Base-by-base conservation (phyloP, 2,113 vertebrate species). In the Thomomys bottae region DNA sequence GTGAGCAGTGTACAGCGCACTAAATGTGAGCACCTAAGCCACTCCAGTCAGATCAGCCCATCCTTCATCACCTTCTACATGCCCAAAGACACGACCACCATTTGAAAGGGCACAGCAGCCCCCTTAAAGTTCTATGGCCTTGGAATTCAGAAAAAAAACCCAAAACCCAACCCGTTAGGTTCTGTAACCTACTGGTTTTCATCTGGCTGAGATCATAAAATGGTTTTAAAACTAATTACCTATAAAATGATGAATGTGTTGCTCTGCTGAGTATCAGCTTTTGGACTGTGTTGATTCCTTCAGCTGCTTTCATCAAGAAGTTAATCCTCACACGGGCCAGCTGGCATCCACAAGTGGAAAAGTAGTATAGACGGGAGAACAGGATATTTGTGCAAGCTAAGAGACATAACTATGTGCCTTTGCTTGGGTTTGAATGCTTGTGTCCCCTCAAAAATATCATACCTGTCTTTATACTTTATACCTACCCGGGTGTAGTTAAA, bases 321-420 rank as follows among this genome's bases (percentile, higher is more conserved):
- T 77, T 26, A 76, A 84, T 77, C 23, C 28, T 88, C 54, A 73
- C 21, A 6, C 63, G 63, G 34, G n/a, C 28, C 81, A 75, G 21
- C 61, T 68, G 90, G 63, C 8, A 64, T 91, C 70, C 80, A 36
- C 4, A 82, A 86, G 40, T 88, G 34, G 38, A 30, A 87, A 84
- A 70, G 68, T 70, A 15, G 30, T 49, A 38, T 4, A 54, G 0
- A 23, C 66, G 73, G 2, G 71, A 86, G 76, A 83, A 63, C 4
- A 76, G 34, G 77, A 14, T 84, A 80, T 78, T 80, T 70, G 49
- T 30, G 2, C 3, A 45, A 92, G 21, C 24, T 49, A 64, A 84
- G 3, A 8, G 21, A 32, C 2, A 17, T 6, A 36, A 32, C 49
- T 15, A 54, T 15, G 32, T 30, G 42, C 66, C 34, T 86, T 92